Evolutionary conservation across 1,140 invertebrate genomes (phyloP), one percentile per base, ranked within the genome.

Genomic region (Papilio dardanus): DNA sequence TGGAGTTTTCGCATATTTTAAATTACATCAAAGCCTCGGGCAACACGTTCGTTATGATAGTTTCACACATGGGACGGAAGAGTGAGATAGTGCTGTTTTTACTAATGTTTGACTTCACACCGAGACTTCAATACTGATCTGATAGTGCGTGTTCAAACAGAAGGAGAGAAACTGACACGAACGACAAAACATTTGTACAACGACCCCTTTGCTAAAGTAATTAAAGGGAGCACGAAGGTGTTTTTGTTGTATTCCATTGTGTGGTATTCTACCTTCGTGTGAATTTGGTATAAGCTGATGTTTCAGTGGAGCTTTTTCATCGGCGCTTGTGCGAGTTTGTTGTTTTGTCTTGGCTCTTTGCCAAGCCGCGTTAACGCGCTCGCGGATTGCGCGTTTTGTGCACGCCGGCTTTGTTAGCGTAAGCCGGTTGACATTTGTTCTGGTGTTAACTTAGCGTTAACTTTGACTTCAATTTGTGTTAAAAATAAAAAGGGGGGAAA

Each of bases 271-370:
- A 12, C 16, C 42, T 6, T 6, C n/a, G 42, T 46, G 42, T 46
- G 42, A 46, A 46, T 19, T n/a, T n/a, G 5, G n/a, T n/a, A 58
- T 73, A 35, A 73, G 50, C 71, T 73, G 46, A 73, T 73, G 46
- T 73, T 73, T 54, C 30, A 62, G 30, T 50, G 28, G 33, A 58
- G 50, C 46, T 50, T 73, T 73, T 73, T 73, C 71, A 50, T 46
- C 46, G 46, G 28, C 46, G 71, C 31, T 58, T 73, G 71, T 73
- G 12, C 46, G 33, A 73, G 46, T 21, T 68, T 69, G 21, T 73
- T 58, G 46, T 73, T 73, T 73, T 73, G 71, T 73, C 16, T 73
- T 73, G 71, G 71, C 71, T 35, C 33, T 33, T 30, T 12, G 54
- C 71, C 71, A 73, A 54, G 16, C 46, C 46, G 28, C 69, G 24